Evolutionary conservation across 2,797 vertebrate genomes (phyloP), one percentile per base, ranked within the genome.

Genomic region (Carapus acus): DNA sequence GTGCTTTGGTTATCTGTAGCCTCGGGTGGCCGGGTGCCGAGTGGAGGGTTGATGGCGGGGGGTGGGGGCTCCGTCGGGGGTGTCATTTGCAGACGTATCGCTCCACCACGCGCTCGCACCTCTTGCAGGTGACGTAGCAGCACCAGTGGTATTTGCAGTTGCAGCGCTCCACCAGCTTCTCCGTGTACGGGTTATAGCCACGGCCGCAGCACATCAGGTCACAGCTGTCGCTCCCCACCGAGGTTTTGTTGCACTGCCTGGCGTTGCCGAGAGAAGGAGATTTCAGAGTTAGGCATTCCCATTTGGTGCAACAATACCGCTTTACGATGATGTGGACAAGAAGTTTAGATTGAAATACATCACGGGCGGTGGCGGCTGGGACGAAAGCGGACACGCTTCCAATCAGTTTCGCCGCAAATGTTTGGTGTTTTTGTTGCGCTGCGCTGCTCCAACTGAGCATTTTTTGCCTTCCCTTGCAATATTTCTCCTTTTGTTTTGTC

Each of bases 131-230:
- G n/a, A 99, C 96, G 0, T 98, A 99, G 88, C 96, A 99, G 85
- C 96, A 99, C 96, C 96, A 99, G 86, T 98, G 96, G 79, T 99
- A 99, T 79, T 94, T 97, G 91, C 96, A 99, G 81, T 98, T 93
- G 78, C 96, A 99, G 13, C 96, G 80, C 75, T 99, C 96, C 58
- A 95, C 91, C 82, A 98, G 88, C 23, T 89, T 92, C 91, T 99
- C 96, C 0, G 87, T 90, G 86, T 99, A 99, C 1, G 96, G 94
- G 77, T 98, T 99, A 86, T 99, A 99, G 68, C 96, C 96, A 1
- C 96, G 89, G 52, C 94, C 96, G 2, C 96, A 98, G 88, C 96
- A 98, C 96, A 99, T 99, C 88, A 99, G 72, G 80, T 97, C 94
- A 0, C 96, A 99, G 89, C 93, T 99, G 89, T 99, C 96, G 0